These are phyloP conservation scores for Pseudomyrmex gracilis DNA, from an alignment of 1,140 invertebrate genomes.

Conservation along the genomic window DNA sequence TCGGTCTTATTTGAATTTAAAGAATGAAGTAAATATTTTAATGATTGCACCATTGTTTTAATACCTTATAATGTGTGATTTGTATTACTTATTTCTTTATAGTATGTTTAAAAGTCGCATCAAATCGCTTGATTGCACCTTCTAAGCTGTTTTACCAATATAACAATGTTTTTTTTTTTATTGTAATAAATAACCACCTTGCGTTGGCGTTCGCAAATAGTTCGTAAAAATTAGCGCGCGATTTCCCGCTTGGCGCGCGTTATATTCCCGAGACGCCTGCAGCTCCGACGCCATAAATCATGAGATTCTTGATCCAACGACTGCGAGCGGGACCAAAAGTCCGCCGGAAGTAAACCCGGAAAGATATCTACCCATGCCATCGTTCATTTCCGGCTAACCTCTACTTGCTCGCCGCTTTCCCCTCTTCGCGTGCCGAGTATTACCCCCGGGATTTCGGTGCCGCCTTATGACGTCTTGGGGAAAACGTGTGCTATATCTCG, in stretches of 20 bases:
- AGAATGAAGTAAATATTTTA: no score
- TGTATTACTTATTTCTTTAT: no score
- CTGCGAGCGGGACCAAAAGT: slow-evolving; percentile 10
- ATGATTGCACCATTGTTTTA: no score
- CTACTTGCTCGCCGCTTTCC: slow-evolving; percentile 56
- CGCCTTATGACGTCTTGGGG: background rate
- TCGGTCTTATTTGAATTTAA: no score
- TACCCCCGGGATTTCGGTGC: slow-evolving; percentile 20
- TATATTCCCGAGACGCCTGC: slow-evolving; percentile 2
- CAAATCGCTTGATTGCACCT: no score
- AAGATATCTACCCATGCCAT: slow-evolving; percentile 66
- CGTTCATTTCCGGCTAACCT: slow-evolving; percentile 65
- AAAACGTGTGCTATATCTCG: background rate
- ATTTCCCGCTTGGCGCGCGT: background rate
- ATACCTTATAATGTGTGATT: no score
- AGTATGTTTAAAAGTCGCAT: no score
- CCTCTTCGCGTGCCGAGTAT: background rate
- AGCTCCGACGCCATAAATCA: slow-evolving; percentile 51
- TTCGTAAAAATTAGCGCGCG: slow-evolving; percentile 50
- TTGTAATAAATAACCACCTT: background rate
- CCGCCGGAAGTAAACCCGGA: slow-evolving; percentile 61
- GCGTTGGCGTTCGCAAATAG: background rate
- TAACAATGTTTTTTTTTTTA: background rate
- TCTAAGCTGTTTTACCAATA: background rate
- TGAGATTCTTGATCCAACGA: slow-evolving; percentile 37